Base-by-base conservation (phyloP, 1,140 invertebrate genomes). In the Euura saliciscinereae region DNA sequence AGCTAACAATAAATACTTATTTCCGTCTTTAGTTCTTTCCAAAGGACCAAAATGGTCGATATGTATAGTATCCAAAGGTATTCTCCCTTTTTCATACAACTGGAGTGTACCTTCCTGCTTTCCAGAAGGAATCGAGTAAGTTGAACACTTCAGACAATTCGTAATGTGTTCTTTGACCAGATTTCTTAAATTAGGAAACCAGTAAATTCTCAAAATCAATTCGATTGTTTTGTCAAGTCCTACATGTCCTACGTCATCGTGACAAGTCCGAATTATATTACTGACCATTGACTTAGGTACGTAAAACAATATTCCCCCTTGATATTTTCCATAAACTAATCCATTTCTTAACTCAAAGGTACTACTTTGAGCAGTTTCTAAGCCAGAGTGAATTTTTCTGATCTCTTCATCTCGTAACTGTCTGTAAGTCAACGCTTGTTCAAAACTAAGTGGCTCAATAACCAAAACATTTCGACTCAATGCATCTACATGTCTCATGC, bases 11-110 rank as follows among this genome's bases (percentile, higher is more conserved):
- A 80, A 73, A 71, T 77, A 70, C 45, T 73, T 66, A 13, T 76
- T 68, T 42, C 6, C 51, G 43, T 51, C 6, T 8, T 51, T 0
- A 28, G 43, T 69, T 71, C 74, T 74, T 42, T 76, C 74, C 43
- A 83, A 44, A 3, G 79, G 81, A 6, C 81, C n/a, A n/a, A n/a
- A 78, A 73, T 80, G 79, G 46, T 80, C 79, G 5, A 81, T 75
- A 70, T 81, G 80, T 68, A 79, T 59, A 0, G 76, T 73, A 4
- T 74, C 45, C 68, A 82, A 80, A 5, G 79, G 80, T 59, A 64
- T 13, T 13, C 74, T 73, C 0, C 72, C 74, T 66, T 83, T 83
- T 0, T 74, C 73, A 67, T 81, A 79, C 64, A 45, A 77, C 64
- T 83, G 78, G 28, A 82, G 69, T 10, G 77, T 65, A 28, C 75